Evolutionary conservation across 2,113 vertebrate species (phyloP).

Genomic region (Paramisgurnus dabryanus): DNA sequence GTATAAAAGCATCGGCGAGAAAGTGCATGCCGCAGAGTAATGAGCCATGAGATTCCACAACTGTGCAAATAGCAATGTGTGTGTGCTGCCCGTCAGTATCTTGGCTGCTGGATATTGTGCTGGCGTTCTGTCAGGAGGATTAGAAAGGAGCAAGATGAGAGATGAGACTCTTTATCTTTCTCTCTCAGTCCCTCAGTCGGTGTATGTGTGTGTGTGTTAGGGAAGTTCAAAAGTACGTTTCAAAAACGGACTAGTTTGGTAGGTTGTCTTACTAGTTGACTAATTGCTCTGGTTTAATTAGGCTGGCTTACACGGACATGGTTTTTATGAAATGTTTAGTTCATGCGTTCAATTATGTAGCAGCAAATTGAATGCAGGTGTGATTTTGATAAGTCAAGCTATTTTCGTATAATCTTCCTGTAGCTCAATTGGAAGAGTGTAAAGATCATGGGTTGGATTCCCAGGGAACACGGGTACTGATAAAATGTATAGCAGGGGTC

Average conservation of each 20-base stretch:
- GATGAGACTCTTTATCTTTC: conserved; percentile 22
- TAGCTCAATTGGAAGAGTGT: no score
- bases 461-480: no score
- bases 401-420: no score
- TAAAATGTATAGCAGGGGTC: no score
- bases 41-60: conserved; percentile 50
- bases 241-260: neutral
- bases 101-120: conserved; percentile 49
- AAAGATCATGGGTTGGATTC: no score
- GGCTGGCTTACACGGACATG: no score
- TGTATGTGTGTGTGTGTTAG: neutral
- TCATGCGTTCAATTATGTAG: no score
- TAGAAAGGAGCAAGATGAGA: conserved; percentile 34
- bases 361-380: no score
- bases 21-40: conserved; percentile 60
- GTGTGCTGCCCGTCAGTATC: conserved; percentile 41
- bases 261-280: neutral
- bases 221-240: neutral
- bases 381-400: no score
- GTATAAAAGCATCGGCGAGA: conserved; percentile 57
- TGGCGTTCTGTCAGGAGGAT: conserved; percentile 51
- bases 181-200: conserved; percentile 22
- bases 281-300: neutral
- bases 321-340: no score
- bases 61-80: conserved; percentile 43